These are phyloP conservation scores for Furcifer pardalis DNA, from an alignment of 2,797 vertebrate species.

Conservation along the genomic window DNA sequence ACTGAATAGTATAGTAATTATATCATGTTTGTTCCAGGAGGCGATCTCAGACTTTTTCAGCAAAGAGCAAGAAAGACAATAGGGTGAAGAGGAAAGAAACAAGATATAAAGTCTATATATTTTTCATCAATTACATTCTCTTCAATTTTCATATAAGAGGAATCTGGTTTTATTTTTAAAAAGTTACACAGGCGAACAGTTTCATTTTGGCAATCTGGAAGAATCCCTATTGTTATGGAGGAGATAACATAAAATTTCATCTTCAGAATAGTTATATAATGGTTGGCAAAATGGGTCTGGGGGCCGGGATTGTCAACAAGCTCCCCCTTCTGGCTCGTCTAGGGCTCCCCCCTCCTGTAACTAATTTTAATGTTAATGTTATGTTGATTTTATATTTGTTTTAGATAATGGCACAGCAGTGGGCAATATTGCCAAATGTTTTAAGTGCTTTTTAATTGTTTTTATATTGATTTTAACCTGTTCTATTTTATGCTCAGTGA, in stretches of 20 bases:
- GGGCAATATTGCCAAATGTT: too few species aligned
- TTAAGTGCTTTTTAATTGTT: too few species aligned
- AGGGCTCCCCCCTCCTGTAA: too few species aligned
- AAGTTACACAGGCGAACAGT: neutral
- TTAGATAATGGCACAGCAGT: too few species aligned
- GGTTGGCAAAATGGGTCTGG: too few species aligned
- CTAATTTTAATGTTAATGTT: too few species aligned
- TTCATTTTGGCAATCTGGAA: neutral
- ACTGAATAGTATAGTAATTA: neutral
- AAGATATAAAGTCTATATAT: neutral
- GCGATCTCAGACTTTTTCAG: neutral
- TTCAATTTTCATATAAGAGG: neutral
- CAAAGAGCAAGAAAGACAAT: neutral
- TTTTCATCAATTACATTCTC: neutral
- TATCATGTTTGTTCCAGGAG: neutral
- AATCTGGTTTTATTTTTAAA: neutral
- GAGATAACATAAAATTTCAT: neutral
- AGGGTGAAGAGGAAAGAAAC: neutral
- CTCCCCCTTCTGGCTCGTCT: too few species aligned
- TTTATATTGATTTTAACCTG: too few species aligned
- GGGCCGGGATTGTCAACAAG: too few species aligned
- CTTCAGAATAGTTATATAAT: neutral
- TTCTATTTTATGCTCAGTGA: too few species aligned
- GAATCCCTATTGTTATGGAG: neutral
- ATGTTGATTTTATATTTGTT: too few species aligned